phyloP scores from a whole-genome alignment of 2,888 invertebrate genomes.

The Morpho deidamia region DNA sequence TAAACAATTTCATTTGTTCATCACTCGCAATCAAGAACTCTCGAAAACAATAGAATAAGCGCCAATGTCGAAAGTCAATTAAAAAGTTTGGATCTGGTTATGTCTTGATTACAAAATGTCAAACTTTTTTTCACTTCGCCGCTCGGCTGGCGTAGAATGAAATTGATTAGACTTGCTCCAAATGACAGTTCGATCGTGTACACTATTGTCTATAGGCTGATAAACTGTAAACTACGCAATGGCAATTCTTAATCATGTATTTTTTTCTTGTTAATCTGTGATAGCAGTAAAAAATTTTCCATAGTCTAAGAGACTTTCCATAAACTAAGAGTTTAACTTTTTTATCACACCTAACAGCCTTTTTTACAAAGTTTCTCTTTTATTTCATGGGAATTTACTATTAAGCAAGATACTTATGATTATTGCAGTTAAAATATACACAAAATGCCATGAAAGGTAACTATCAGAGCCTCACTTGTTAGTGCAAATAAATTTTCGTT shows the following conservation, averaged over 20 bases:
- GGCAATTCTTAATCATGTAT: background rate
- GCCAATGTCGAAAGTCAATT: slow-evolving; percentile 19
- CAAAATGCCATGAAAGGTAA: too few relatives aligned
- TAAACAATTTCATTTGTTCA: background rate
- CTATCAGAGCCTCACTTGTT: too few relatives aligned
- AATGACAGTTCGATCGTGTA: slow-evolving; percentile 12
- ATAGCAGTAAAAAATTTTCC: too few relatives aligned
- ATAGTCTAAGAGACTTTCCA: too few relatives aligned
- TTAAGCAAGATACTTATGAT: too few relatives aligned
- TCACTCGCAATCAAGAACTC: slow-evolving; percentile 1
- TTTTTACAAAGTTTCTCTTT: too few relatives aligned
- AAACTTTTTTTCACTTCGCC: slow-evolving; percentile 21
- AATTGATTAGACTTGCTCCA: slow-evolving; percentile 25
- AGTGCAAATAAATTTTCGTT: too few relatives aligned
- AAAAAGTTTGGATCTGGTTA: slow-evolving; percentile 15
- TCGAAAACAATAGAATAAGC: slow-evolving; percentile 4
- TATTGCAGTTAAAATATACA: too few relatives aligned
- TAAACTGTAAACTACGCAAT: slow-evolving; percentile 6
- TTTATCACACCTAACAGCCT: too few relatives aligned
- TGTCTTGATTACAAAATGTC: slow-evolving; percentile 12
- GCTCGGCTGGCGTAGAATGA: slow-evolving; percentile 21
- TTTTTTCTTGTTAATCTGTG: too few relatives aligned
- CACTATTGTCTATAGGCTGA: slow-evolving; percentile 3
- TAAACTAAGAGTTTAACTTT: too few relatives aligned
- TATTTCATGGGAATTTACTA: too few relatives aligned